These are phyloP conservation scores for Dysmachus trigonus DNA, from an alignment of 2,888 invertebrate species.

Conservation along the genomic window DNA sequence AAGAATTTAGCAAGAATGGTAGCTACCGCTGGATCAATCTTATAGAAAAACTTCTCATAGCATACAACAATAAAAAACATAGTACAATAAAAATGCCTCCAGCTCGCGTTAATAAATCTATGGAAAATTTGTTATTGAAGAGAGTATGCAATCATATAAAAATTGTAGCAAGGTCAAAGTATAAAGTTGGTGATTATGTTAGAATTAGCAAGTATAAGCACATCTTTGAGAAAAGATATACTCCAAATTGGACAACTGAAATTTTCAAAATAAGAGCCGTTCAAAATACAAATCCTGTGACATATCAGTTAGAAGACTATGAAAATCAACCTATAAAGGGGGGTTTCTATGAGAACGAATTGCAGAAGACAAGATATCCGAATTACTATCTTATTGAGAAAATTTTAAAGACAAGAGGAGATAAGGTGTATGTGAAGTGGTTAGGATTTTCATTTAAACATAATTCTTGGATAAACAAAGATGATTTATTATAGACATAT, in stretches of 20 bases:
- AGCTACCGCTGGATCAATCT: slow-evolving; percentile 55
- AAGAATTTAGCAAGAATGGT: slow-evolving; percentile 53
- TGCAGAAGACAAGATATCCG: slow-evolving; percentile 55
- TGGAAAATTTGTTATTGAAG: slow-evolving; percentile 2
- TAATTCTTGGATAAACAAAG: slow-evolving; percentile 54
- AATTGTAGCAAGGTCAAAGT: slow-evolving; percentile 49
- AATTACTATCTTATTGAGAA: slow-evolving; percentile 58
- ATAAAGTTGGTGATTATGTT: slow-evolving; percentile 52
- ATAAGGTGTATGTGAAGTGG: slow-evolving; percentile 46
- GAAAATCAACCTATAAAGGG: slow-evolving; percentile 53
- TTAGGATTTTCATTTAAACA: no score
- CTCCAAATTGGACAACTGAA: slow-evolving; percentile 57
- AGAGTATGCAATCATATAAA: neutral
- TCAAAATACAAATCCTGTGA: slow-evolving; percentile 52
- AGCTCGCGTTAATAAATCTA: slow-evolving; percentile 46
- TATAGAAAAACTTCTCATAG: no score
- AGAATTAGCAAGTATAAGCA: no score
- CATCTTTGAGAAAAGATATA: slow-evolving; percentile 53
- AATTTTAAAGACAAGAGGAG: slow-evolving; percentile 52
- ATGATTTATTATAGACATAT: slow-evolving; percentile 42
- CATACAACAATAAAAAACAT: no score
- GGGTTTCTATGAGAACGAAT: slow-evolving; percentile 57
- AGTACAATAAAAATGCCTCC: slow-evolving; percentile 54
- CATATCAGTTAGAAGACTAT: slow-evolving; percentile 54
- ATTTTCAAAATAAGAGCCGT: slow-evolving; percentile 52